These are phyloP conservation scores for Drymonia ruficornis DNA, from an alignment of 2,888 invertebrate genomes.

Conservation along the genomic window DNA sequence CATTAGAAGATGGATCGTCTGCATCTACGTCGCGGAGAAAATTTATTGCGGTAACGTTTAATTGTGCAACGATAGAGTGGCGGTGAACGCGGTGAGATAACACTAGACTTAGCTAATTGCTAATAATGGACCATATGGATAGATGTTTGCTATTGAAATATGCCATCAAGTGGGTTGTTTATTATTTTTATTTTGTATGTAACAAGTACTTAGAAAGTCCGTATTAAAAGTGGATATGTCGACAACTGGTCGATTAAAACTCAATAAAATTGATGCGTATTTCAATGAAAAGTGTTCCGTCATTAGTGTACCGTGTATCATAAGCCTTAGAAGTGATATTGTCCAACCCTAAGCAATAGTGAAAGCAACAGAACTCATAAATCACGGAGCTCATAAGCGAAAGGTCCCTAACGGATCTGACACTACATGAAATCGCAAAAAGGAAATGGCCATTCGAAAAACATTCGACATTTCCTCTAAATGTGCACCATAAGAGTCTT, in stretches of 20 bases:
- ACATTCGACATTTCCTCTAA: slow-evolving; percentile 57
- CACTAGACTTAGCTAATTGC: neutral
- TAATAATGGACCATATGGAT: too few species aligned
- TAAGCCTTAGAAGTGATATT: slow-evolving; percentile 58
- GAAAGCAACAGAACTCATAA: slow-evolving; percentile 57
- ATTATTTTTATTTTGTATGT: too few species aligned
- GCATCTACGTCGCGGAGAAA: slow-evolving; percentile 58
- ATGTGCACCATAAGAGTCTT: slow-evolving; percentile 53
- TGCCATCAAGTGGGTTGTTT: too few species aligned
- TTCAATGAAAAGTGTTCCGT: slow-evolving; percentile 26
- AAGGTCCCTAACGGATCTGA: slow-evolving; percentile 60
- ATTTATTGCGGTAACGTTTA: slow-evolving; percentile 65
- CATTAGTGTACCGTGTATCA: slow-evolving; percentile 59
- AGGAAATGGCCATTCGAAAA: slow-evolving; percentile 64
- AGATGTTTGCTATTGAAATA: too few species aligned
- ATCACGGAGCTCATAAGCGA: slow-evolving; percentile 69
- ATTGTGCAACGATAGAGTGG: slow-evolving; percentile 47
- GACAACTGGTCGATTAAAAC: too few species aligned
- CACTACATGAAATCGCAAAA: slow-evolving; percentile 67
- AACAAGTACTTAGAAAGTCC: too few species aligned
- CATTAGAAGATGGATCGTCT: slow-evolving; percentile 80
- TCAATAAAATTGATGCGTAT: too few species aligned
- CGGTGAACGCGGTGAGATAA: neutral
- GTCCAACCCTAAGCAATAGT: slow-evolving; percentile 53
- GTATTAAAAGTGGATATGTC: too few species aligned